Evolutionary conservation across 2,797 vertebrate species (phyloP), one percentile per base, ranked within the genome.

Genomic region (Psittacula echo): DNA sequence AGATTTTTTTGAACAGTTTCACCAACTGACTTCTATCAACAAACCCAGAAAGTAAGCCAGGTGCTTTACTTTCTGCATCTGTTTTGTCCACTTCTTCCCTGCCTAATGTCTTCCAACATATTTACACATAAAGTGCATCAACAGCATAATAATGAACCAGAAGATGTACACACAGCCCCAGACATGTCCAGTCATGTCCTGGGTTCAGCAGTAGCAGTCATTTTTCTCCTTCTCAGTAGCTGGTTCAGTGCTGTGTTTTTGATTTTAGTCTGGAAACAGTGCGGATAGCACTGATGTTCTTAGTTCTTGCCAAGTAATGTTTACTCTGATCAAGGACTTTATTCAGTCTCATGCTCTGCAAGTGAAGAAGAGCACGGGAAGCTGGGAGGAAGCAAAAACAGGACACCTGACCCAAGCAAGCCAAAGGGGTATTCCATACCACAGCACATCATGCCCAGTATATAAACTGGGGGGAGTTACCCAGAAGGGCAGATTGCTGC

Each of bases 81-180:
- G 0, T 56, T 68, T 61, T 82, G 45, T 51, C 51, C 21, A 32
- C 2, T 32, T 58, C 23, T 20, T 70, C 50, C 18, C 44, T 10
- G 11, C 14, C 17, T 24, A 14, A 3, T 3, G 2, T 5, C 9
- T 61, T 82, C 41, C 29, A 29, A 18, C 27, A 12, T 2, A 39
- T 27, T 37, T 20, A 8, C 13, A 66, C 30, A 10, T 10, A 23
- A 24, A 21, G 16, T 3, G 2, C 39, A 51, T 3, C 1, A 1
- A 17, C 23, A 60, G n/a, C 34, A 5, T 3, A 0, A 11, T 17
- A 4, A 23, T 4, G 30, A 75, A 34, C 16, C 8, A 2, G 34
- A 29, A 71, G 8, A 47, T 53, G 4, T 1, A 12, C 17, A 20
- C 1, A 5, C 7, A 4, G 45, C 10, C 21, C 60, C n/a, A 45